A percentile compares a stretch with the other conserved stretches of the same genome.
phyloP scores from a whole-genome alignment of 2,888 invertebrate species.

The Shargacucullia verbasci region DNA sequence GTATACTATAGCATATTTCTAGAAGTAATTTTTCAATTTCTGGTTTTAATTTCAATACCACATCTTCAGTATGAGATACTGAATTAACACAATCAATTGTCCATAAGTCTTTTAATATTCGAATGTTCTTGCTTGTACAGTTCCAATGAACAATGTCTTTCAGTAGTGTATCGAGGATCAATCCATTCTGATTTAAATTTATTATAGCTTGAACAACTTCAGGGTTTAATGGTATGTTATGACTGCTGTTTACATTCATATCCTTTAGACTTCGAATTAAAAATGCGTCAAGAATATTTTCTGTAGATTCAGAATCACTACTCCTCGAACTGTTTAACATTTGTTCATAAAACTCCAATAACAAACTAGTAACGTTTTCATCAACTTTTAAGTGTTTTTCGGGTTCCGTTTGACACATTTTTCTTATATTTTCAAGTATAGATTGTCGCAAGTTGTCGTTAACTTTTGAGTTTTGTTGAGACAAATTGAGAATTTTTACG shows the following conservation, averaged over 20 bases:
- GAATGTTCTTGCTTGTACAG: conserved; percentile 50
- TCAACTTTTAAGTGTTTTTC: conserved; percentile 71
- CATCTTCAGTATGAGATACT: conserved; percentile 58
- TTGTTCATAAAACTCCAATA: conserved; percentile 67
- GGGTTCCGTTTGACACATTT: conserved; percentile 72
- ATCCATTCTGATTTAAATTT: conserved; percentile 69
- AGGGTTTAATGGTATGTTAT: conserved; percentile 63
- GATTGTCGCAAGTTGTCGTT: conserved; percentile 72
- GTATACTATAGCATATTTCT: conserved; percentile 55
- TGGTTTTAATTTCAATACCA: conserved; percentile 74
- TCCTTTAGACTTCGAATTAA: conserved; percentile 70
- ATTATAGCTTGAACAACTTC: conserved; percentile 78
- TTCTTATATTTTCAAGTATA: conserved; percentile 75
- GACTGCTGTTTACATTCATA: conserved; percentile 62
- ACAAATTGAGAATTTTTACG: conserved; percentile 73
- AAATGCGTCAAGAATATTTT: conserved; percentile 73
- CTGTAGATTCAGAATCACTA: conserved; percentile 40
- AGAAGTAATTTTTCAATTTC: conserved; percentile 74
- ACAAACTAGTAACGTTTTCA: conserved; percentile 65
- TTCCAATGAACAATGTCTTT: conserved; percentile 72
- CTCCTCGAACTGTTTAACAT: conserved; percentile 49
- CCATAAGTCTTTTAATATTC: conserved; percentile 73
- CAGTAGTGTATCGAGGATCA: conserved; percentile 55
- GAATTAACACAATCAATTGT: conserved; percentile 44
- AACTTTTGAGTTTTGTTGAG: conserved; percentile 67